Evolutionary conservation across 64 coral and sea anemone species (phyloP).

Genomic region (Catalaphyllia jardinei): DNA sequence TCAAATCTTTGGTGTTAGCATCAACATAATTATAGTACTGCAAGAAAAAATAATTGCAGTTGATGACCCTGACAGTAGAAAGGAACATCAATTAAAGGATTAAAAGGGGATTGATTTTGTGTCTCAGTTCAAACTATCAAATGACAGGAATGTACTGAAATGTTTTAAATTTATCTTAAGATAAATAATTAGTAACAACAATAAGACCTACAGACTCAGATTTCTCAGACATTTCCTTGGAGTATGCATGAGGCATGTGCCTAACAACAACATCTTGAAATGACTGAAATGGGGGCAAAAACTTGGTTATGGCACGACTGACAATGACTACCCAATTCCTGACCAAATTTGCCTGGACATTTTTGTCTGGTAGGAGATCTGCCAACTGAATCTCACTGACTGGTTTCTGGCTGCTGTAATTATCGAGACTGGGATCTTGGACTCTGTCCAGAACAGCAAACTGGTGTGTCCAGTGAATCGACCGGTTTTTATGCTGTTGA

Average conservation of each 20-base stretch:
- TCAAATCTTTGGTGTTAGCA: slow-evolving; percentile 33
- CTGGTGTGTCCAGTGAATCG: slow-evolving; percentile 72
- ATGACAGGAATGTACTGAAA: slow-evolving; percentile 19
- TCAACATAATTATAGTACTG: slow-evolving; percentile 4
- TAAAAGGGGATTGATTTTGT: not conserved
- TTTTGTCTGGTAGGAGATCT: slow-evolving; percentile 35
- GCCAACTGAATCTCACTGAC: slow-evolving; percentile 21
- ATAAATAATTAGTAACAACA: not conserved
- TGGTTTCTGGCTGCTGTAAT: slow-evolving; percentile 15
- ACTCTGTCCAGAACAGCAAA: slow-evolving; percentile 53
- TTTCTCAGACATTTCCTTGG: slow-evolving; percentile 36
- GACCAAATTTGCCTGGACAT: slow-evolving; percentile 17
- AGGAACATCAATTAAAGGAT: not conserved
- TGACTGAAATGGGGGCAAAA: slow-evolving; percentile 10
- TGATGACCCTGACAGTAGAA: slow-evolving; percentile 23
- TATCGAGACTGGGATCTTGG: slow-evolving; percentile 34
- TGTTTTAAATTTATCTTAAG: not conserved
- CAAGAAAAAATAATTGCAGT: slow-evolving; percentile 26
- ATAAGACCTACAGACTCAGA: slow-evolving; percentile 32
- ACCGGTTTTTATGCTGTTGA: slow-evolving; percentile 47
- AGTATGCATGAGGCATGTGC: slow-evolving; percentile 36
- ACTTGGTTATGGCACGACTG: slow-evolving; percentile 23
- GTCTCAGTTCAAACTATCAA: slow-evolving; percentile 22
- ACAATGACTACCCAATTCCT: slow-evolving; percentile 20
- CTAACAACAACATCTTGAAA: slow-evolving; percentile 30